These are phyloP conservation scores for Paraescarpia echinospica DNA, from an alignment of 1,140 invertebrate genomes.

Conservation along the genomic window DNA sequence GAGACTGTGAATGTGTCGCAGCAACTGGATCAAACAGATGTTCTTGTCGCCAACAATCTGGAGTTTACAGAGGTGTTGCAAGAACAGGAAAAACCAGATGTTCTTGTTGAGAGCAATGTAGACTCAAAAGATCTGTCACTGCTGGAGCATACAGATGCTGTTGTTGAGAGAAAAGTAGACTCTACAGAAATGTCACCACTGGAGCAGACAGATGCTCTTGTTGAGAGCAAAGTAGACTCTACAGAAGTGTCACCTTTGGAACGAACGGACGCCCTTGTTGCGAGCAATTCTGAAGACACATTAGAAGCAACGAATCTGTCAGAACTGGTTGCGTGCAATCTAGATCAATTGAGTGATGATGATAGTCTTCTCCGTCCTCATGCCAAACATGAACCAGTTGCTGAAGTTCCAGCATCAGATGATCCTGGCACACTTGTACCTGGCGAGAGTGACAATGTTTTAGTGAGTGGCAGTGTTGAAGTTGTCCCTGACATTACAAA, in stretches of 20 bases:
- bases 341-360: neutral
- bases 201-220: neutral
- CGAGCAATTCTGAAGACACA: neutral
- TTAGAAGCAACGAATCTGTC: neutral
- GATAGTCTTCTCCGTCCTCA: slow-evolving; percentile 9
- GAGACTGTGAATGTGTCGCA: neutral
- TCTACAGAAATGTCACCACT: neutral
- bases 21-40: neutral
- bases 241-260: neutral
- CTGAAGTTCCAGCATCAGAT: neutral
- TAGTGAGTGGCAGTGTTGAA: neutral
- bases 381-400: neutral
- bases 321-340: neutral
- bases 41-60: neutral
- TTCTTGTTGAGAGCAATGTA: neutral
- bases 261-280: neutral
- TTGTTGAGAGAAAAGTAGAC: neutral
- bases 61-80: neutral
- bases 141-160: neutral
- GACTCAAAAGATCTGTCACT: neutral
- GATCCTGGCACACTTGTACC: neutral
- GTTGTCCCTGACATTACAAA: neutral
- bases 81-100: neutral
- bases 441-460: neutral
- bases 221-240: neutral